Evolutionary conservation across 92 coral and sea anemone species (phyloP), one percentile per base, ranked within the genome.

Genomic region (Virgularia gustaviana): DNA sequence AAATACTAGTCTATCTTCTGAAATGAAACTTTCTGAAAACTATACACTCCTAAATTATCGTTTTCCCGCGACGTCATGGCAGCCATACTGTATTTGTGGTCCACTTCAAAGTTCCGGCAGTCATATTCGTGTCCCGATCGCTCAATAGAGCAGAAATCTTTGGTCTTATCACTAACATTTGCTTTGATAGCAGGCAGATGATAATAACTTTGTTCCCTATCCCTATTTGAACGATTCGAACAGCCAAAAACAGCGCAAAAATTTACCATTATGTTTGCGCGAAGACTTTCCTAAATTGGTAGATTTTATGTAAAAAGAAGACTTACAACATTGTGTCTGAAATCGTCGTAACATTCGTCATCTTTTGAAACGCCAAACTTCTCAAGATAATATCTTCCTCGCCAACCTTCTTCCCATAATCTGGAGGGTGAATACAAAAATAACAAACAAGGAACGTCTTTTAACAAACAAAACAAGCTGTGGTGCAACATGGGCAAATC

Each of bases 351-450:
- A 23, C 86, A 83, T 25, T 73, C 96, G 38, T 94, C 99, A 15
- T 79, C 63, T 45, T 84, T 80, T 12, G 87, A 53, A 1, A 94
- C 83, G n/a, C 85, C 87, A 74, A 94, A 94, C 84, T 94, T 94
- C 83, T 87, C 85, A 22, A 85, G 36, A 57, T 89, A 94, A 63
- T 94, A 94, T 12, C 99, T 73, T 34, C 75, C 96, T 58, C 90
- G 89, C 99, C 99, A 94, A 2, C 99, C 99, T 63, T 88, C 99
- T 77, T 94, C 99, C 99, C 99, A 94, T 41, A 94, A 77, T 83
- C 99, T 94, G n/a, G 7, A 22, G n/a, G n/a, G n/a, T n/a, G n/a
- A n/a, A n/a, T n/a, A n/a, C 51, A 43, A 43, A 16, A 43, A 43
- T 43, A 43, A n/a, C n/a, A n/a, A n/a, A n/a, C n/a, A n/a, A n/a